Evolutionary conservation across 2,113 vertebrate genomes (phyloP).

Genomic region (Argyrosomus japonicus): DNA sequence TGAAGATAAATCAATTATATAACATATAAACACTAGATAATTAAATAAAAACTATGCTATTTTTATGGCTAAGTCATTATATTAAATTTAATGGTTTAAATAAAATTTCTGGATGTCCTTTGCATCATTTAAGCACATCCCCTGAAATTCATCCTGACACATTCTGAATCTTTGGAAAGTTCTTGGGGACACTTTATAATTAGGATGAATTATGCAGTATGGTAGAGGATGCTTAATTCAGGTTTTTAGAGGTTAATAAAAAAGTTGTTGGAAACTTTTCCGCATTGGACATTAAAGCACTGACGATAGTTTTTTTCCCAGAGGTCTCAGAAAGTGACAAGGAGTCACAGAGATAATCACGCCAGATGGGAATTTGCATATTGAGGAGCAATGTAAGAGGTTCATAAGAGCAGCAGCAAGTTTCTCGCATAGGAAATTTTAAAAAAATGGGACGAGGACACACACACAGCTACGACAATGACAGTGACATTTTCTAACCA

Average conservation of each 20-base stretch:
- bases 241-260: constrained; percentile 22
- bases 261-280: constrained; percentile 25
- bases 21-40: not conserved
- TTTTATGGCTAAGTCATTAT: not conserved
- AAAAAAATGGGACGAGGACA: constrained; percentile 16
- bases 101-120: not conserved
- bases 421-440: not conserved
- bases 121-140: constrained; percentile 11
- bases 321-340: constrained; percentile 41
- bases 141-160: constrained; percentile 3
- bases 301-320: not conserved
- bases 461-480: constrained; percentile 5
- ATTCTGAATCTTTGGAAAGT: not conserved
- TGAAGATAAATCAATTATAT: not conserved
- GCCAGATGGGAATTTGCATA: constrained; percentile 71
- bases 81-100: not conserved
- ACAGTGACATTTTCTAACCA: constrained; percentile 9
- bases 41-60: not conserved
- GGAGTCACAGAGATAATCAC: constrained; percentile 46
- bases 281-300: constrained; percentile 15
- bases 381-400: constrained; percentile 18
- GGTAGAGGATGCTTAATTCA: not conserved
- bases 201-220: constrained; percentile 22
- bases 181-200: not conserved
- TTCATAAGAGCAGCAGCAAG: constrained; percentile 10